phyloP scores from a whole-genome alignment of 2,888 invertebrate species.

The Mantis religiosa region DNA sequence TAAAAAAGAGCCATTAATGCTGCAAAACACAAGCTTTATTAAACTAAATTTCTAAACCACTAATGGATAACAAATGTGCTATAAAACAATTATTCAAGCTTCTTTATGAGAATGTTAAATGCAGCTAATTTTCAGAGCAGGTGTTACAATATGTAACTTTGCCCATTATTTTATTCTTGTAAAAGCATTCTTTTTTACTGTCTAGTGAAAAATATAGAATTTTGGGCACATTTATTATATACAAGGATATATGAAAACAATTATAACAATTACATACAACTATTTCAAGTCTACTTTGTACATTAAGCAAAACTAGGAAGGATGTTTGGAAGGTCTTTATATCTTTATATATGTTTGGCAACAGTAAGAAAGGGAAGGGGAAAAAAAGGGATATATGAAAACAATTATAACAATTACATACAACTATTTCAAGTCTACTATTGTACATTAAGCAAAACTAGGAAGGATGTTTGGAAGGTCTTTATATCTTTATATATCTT shows the following conservation, averaged over 20 bases:
- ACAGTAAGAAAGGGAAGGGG: not conserved
- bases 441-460: not conserved
- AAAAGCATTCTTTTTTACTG: not conserved
- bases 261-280: not conserved
- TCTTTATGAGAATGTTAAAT: too few species aligned
- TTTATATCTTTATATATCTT: not conserved
- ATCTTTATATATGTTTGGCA: not conserved
- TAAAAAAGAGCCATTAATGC: too few species aligned
- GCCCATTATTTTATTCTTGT: not conserved
- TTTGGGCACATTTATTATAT: not conserved
- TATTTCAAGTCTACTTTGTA: not conserved
- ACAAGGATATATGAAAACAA: not conserved
- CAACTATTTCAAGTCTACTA: not conserved
- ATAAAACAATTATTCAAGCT: too few species aligned
- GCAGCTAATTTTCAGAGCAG: too few species aligned
- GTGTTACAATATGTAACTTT: too few species aligned
- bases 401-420: not conserved
- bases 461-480: not conserved
- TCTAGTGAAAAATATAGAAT: not conserved
- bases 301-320: not conserved
- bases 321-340: not conserved
- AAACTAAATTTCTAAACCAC: too few species aligned
- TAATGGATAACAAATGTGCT: too few species aligned
- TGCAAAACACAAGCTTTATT: too few species aligned
- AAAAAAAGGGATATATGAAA: not conserved